phyloP scores from a whole-genome alignment of 1,140 invertebrate species.

The Drosophila persimilis region DNA sequence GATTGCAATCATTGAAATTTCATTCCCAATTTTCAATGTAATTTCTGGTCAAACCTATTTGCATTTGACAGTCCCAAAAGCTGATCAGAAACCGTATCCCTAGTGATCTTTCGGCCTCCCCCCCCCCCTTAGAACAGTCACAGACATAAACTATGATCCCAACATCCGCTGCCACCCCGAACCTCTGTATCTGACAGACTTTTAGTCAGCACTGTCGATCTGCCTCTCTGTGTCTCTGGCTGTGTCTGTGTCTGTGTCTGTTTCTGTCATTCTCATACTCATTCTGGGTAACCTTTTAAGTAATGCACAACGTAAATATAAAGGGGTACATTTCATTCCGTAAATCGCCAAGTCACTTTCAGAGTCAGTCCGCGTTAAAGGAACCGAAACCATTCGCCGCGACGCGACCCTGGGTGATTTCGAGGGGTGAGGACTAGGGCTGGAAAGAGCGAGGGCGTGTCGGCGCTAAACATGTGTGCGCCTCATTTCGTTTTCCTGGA shows the following conservation, averaged over 20 bases:
- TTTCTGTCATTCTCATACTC: slow-evolving; percentile 5
- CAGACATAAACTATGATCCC: slow-evolving; percentile 8
- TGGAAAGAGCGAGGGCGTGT: slow-evolving; percentile 53
- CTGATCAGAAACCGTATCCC: no score
- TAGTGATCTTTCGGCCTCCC: not conserved
- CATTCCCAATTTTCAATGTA: no score
- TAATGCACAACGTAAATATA: slow-evolving; percentile 14
- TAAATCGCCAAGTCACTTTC: slow-evolving; percentile 58
- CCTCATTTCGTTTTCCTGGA: slow-evolving; percentile 52
- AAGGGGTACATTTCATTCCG: slow-evolving; percentile 17
- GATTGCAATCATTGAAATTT: not conserved
- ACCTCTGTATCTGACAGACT: not conserved
- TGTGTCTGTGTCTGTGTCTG: not conserved
- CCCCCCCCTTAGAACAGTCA: not conserved
- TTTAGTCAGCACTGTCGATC: slow-evolving; percentile 12
- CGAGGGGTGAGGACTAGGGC: slow-evolving; percentile 9
- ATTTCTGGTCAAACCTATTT: no score
- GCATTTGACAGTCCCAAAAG: no score
- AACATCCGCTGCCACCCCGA: slow-evolving; percentile 12
- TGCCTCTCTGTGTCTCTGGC: not conserved
- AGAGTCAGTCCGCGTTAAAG: slow-evolving; percentile 42
- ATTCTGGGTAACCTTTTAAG: slow-evolving; percentile 10
- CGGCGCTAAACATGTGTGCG: slow-evolving; percentile 80
- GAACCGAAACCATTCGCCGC: slow-evolving; percentile 26
- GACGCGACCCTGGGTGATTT: slow-evolving; percentile 10